Conservation (phyloP, 2,888 invertebrate genomes). For the Oscheius myriophilus region DNA sequence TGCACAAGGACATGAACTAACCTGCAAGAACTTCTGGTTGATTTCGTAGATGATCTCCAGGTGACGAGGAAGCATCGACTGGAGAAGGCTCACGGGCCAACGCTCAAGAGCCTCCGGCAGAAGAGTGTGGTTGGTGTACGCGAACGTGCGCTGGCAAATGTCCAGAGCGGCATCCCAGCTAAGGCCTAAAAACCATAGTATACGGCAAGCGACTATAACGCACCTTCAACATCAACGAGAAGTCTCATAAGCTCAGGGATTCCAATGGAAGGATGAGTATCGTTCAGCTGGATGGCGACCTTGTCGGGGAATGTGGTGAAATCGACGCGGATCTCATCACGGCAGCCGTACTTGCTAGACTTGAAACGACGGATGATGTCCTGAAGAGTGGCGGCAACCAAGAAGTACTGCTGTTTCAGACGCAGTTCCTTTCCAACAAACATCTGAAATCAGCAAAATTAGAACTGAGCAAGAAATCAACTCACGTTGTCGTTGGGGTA, state of each 20-base stretch:
- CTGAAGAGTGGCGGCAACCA: conserved; percentile 93
- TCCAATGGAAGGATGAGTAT: conserved; percentile 96
- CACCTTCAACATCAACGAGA: conserved; percentile 89
- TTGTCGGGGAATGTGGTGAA: conserved; percentile 92
- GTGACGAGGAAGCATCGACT: conserved; percentile 90
- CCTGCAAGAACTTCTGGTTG: conserved; percentile 78
- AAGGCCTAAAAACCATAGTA: conserved; percentile 74
- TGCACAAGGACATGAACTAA: conserved; percentile 72
- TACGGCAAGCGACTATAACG: background rate
- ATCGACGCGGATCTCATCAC: conserved; percentile 84
- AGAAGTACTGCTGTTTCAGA: conserved; percentile 98
- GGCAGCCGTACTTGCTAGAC: conserved; percentile 88
- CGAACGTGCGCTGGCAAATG: conserved; percentile 80
- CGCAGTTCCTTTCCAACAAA: conserved; percentile 98
- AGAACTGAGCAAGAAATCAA: background rate
- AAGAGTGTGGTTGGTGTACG: conserved; percentile 99
- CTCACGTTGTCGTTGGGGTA: conserved; percentile 96
- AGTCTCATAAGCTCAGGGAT: conserved; percentile 97
- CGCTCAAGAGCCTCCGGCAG: conserved; percentile 92
- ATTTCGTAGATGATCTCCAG: conserved; percentile 97
- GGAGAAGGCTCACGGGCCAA: conserved; percentile 80
- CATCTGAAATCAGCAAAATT: conserved; percentile 74
- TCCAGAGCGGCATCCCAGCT: conserved; percentile 81
- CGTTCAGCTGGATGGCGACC: conserved; percentile 94
- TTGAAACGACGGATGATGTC: conserved; percentile 97